Evolutionary conservation across 2,888 invertebrate species (phyloP).

Genomic region (Mongoloraphidia duomilia): DNA sequence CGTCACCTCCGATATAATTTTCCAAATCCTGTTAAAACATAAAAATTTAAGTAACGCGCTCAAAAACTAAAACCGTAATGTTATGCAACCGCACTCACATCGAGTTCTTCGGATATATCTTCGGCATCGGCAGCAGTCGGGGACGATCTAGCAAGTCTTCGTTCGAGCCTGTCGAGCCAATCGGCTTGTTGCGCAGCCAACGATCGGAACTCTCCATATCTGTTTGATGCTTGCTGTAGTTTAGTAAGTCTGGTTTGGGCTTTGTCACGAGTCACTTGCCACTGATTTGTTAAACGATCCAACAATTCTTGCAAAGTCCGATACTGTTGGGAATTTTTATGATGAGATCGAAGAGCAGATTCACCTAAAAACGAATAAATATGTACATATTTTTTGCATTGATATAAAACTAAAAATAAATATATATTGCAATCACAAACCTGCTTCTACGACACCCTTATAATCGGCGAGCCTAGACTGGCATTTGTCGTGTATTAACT

Average conservation of each 20-base stretch:
- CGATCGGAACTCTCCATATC: constrained; percentile 64
- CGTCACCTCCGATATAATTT: constrained; percentile 61
- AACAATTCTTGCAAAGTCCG: not conserved
- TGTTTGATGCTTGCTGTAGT: constrained; percentile 59
- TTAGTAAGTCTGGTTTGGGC: constrained; percentile 23
- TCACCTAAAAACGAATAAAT: too few relatives aligned
- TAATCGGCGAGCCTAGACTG: constrained; percentile 53
- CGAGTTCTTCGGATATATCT: constrained; percentile 80
- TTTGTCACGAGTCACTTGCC: not conserved
- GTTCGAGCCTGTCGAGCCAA: constrained; percentile 68
- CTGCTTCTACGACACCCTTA: constrained; percentile 51
- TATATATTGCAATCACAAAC: constrained; percentile 20
- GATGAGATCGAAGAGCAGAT: too few relatives aligned
- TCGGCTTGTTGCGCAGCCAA: constrained; percentile 56
- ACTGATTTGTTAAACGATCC: not conserved
- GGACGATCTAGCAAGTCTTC: constrained; percentile 54
- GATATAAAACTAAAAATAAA: not conserved
- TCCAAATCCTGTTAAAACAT: constrained; percentile 54
- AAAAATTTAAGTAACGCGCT: constrained; percentile 1
- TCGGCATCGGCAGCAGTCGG: constrained; percentile 73
- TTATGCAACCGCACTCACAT: constrained; percentile 38
- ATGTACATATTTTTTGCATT: not conserved
- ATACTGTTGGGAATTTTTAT: too few relatives aligned
- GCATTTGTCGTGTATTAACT: constrained; percentile 55
- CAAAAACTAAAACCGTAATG: not conserved